Evolutionary conservation across 2,797 vertebrate genomes (phyloP).

Genomic region (Rhodeus uyekii): DNA sequence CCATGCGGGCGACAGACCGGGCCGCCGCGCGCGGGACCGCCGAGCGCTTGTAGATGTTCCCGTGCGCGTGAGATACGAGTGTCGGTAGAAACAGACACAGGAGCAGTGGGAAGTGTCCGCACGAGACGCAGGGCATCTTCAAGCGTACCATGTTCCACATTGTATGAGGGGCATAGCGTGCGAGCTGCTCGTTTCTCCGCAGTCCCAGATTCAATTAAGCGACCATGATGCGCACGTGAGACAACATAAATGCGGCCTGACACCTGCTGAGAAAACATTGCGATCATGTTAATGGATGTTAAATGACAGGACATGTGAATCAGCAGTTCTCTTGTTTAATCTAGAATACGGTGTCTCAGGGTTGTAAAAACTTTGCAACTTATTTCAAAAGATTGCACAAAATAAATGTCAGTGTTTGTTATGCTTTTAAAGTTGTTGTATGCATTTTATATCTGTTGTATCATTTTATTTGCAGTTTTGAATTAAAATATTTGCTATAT

Average conservation of each 20-base stretch:
- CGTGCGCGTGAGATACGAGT: conserved; percentile 26
- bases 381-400: not conserved
- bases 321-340: not conserved
- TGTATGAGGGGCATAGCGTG: conserved; percentile 68
- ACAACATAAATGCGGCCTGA: conserved; percentile 25
- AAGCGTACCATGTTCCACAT: conserved; percentile 78
- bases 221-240: conserved; percentile 58
- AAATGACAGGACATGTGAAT: not conserved
- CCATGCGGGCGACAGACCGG: conserved; percentile 93
- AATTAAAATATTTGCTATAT: not conserved
- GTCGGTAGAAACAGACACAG: conserved; percentile 68
- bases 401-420: no score
- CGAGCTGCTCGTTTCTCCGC: conserved; percentile 62
- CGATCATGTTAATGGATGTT: not conserved
- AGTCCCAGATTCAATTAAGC: conserved; percentile 68
- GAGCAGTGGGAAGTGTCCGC: conserved; percentile 74
- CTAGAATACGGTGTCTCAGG: not conserved
- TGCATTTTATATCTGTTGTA: not conserved
- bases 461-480: not conserved
- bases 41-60: conserved; percentile 74
- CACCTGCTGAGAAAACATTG: conserved; percentile 50
- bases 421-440: not conserved
- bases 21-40: conserved; percentile 78
- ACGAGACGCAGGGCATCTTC: conserved; percentile 83
- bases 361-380: not conserved